Base-by-base conservation (phyloP, 35 echinoderm and acorn worm genomes). In the Apostichopus japonicus region DNA sequence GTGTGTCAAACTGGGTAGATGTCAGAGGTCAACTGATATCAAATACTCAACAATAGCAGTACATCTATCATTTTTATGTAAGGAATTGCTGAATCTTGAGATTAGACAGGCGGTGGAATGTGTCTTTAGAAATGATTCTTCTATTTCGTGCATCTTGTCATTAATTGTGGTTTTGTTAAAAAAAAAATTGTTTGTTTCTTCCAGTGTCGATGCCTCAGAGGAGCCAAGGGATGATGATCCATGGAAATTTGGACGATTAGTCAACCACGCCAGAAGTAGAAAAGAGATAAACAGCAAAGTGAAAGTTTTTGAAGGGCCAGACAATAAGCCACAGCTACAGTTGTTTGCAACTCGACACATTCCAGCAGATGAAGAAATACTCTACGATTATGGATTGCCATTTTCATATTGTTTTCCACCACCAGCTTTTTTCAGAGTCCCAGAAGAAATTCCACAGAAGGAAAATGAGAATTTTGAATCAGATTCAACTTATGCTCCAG, bases 221-320 rank as follows among this genome's bases (percentile, higher is more conserved):
- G 76, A 78, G 76, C 76, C 76, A 78, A 22, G 21, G 76, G 24
- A 78, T 78, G 76, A n/a, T 15, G 76, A 78, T 27, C 10, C 76
- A 78, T 78, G 10, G 10, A 78, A 78, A n/a, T 78, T 78, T 78
- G 76, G 5, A 10, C 76, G 76, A n/a, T 22, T 78, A 22, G 76
- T 78, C 21, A 78, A 78, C 21, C 76, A 78, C 21, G 10, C 10
- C 76, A 78, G 76, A n/a, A 78, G 76, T n/a, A 78, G 76, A 78
- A 78, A 78, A n/a, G 76, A 78, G 76, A 78, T 27, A 78, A 78
- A 78, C 76, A 22, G 76, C 76, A 78, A 78, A 78, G n/a, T 78
- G 24, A 78, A 78, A 78, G 76, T 78, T 78, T 10, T 5, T n/a
- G 76, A 78, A 78, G 76, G 76, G 10, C 1, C 17, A 27, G 76